phyloP scores from a whole-genome alignment of 2,113 vertebrate species.

The Urocitellus parryii region DNA sequence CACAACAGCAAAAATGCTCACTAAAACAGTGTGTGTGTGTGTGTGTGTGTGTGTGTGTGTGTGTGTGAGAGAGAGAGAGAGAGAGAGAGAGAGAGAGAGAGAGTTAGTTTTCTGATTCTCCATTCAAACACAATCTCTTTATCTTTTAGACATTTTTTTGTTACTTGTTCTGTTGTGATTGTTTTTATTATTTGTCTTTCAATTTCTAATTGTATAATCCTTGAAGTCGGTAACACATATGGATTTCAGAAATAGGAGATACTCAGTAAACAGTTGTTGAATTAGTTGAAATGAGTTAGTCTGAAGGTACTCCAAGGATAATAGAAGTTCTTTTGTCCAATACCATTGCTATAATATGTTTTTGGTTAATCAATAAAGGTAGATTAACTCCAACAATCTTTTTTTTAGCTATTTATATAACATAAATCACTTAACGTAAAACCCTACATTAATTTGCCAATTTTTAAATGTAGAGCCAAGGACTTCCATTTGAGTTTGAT shows the following conservation, averaged over 20 bases:
- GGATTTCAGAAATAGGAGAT: constrained; percentile 14
- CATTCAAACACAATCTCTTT: not conserved
- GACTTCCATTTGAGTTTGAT: not conserved
- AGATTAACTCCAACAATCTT: not conserved
- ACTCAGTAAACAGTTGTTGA: not conserved
- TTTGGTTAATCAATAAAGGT: not conserved
- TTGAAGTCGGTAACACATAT: not conserved
- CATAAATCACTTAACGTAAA: not conserved
- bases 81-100: too few species aligned
- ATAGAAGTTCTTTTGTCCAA: not conserved
- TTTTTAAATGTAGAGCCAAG: not conserved
- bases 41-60: not conserved
- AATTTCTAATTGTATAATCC: not conserved
- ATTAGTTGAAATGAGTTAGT: constrained; percentile 21
- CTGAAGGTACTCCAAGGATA: not conserved
- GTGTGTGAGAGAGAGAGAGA: not conserved
- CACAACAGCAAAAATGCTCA: too few species aligned
- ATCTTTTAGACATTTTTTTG: not conserved
- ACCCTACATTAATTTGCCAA: not conserved
- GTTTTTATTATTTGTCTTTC: not conserved
- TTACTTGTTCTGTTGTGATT: not conserved
- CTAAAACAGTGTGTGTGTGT: too few species aligned
- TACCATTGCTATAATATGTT: not conserved
- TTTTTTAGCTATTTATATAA: not conserved
- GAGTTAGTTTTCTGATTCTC: not conserved